Evolutionary conservation across 2,113 vertebrate genomes (phyloP).

Genomic region (Cyprinodon brontotheroides): DNA sequence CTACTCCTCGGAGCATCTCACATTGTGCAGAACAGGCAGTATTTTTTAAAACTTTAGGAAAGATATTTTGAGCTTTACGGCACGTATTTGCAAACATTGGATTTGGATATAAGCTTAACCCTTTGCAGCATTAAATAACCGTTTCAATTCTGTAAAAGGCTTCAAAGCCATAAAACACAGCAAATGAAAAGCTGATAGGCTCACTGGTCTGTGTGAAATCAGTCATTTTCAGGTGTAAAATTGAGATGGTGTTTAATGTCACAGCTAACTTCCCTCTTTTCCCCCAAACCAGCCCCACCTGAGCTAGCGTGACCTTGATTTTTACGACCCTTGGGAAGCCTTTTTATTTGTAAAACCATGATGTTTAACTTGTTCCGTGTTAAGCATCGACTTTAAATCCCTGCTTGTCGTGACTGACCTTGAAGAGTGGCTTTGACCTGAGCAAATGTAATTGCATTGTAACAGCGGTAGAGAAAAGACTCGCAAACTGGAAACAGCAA

Average conservation of each 20-base stretch:
- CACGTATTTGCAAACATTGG: neutral
- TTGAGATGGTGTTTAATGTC: constrained; percentile 8
- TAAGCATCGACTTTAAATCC: constrained; percentile 53
- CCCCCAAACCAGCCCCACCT: neutral
- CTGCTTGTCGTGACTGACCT: constrained; percentile 61
- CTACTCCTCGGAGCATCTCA: neutral
- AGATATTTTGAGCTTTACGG: neutral
- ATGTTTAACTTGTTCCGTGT: constrained; percentile 57
- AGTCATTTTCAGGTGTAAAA: constrained; percentile 14
- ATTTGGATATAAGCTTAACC: neutral
- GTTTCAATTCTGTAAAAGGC: neutral
- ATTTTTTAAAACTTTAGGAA: neutral
- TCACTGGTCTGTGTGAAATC: constrained; percentile 12
- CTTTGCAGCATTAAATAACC: neutral
- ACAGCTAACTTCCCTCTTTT: neutral
- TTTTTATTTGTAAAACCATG: constrained; percentile 53
- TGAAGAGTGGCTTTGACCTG: constrained; percentile 58
- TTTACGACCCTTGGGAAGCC: constrained; percentile 34
- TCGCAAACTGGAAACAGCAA: constrained; percentile 29
- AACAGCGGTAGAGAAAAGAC: constrained; percentile 40
- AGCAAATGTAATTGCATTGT: constrained; percentile 55
- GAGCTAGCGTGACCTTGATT: constrained; percentile 54
- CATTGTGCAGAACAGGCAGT: neutral
- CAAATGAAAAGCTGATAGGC: constrained; percentile 12
- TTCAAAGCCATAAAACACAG: neutral